phyloP scores from a whole-genome alignment of 2,797 vertebrate species.

The Urosaurus nigricauda region DNA sequence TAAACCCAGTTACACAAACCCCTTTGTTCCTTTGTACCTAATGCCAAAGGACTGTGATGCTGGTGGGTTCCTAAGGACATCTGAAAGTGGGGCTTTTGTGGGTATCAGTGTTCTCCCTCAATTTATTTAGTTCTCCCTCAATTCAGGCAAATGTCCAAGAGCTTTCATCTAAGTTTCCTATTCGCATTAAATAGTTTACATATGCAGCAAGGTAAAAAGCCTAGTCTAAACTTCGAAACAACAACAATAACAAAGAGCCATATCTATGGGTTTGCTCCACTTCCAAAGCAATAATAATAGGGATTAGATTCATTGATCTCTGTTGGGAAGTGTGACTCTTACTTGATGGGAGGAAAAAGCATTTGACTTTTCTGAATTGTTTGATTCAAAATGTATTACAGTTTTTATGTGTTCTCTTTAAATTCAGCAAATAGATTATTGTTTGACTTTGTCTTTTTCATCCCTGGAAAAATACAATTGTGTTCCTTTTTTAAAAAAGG shows the following conservation, averaged over 20 bases:
- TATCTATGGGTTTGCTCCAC: background rate
- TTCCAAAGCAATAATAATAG: background rate
- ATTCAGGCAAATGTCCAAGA: too few species aligned
- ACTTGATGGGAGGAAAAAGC: too few species aligned
- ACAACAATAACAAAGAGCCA: background rate
- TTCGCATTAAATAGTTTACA: too few species aligned
- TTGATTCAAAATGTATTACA: background rate
- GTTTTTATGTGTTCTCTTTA: background rate
- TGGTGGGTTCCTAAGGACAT: too few species aligned
- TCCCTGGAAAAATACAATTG: background rate
- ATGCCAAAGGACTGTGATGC: too few species aligned
- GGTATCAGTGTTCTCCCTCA: too few species aligned
- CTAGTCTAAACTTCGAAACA: background rate
- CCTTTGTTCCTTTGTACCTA: too few species aligned
- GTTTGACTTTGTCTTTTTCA: background rate
- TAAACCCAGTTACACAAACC: too few species aligned
- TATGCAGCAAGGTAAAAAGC: background rate
- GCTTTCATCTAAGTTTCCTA: too few species aligned
- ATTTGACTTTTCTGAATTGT: background rate
- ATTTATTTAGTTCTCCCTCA: too few species aligned
- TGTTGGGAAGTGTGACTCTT: background rate
- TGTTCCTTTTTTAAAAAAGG: background rate
- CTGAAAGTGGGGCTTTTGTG: too few species aligned
- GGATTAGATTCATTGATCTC: background rate
- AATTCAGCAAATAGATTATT: background rate